These are phyloP conservation scores for Cossypha polioptera DNA, from an alignment of 2,797 vertebrate species.

Conservation along the genomic window DNA sequence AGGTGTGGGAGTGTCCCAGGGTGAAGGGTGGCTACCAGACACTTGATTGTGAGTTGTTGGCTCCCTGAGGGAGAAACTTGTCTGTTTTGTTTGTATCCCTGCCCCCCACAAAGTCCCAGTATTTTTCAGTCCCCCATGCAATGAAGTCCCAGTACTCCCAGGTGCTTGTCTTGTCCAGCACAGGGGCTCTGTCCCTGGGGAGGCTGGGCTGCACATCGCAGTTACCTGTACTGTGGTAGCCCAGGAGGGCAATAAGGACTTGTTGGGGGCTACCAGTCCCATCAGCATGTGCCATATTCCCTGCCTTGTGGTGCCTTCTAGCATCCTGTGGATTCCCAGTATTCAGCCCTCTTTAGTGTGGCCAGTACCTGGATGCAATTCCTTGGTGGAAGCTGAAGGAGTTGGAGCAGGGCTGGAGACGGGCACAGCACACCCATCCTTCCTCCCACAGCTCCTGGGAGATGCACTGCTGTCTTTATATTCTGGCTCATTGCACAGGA, in stretches of 20 bases:
- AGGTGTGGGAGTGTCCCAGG: not conserved
- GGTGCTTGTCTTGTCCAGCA: not conserved
- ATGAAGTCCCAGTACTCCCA: fast-evolving
- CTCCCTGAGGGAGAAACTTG: not conserved
- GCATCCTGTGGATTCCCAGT: not conserved
- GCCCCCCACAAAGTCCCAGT: not conserved
- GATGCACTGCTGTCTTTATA: not conserved
- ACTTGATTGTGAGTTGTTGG: fast-evolving
- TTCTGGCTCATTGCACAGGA: not conserved
- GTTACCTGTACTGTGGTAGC: not conserved
- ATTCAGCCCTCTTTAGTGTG: not conserved
- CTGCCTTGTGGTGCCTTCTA: not conserved
- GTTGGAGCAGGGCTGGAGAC: fast-evolving
- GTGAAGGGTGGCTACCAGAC: not conserved
- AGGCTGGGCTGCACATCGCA: fast-evolving
- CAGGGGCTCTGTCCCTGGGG: not conserved
- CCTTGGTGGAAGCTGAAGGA: not conserved
- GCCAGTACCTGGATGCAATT: not conserved
- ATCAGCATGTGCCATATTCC: fast-evolving
- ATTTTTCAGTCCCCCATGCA: not conserved
- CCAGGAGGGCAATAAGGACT: not conserved
- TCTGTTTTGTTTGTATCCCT: not conserved
- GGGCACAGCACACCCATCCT: not conserved
- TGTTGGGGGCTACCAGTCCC: not conserved
- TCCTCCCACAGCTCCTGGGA: not conserved